These are phyloP conservation scores for Coregonus ussuriensis DNA, from an alignment of 2,797 vertebrate species.

Conservation along the genomic window DNA sequence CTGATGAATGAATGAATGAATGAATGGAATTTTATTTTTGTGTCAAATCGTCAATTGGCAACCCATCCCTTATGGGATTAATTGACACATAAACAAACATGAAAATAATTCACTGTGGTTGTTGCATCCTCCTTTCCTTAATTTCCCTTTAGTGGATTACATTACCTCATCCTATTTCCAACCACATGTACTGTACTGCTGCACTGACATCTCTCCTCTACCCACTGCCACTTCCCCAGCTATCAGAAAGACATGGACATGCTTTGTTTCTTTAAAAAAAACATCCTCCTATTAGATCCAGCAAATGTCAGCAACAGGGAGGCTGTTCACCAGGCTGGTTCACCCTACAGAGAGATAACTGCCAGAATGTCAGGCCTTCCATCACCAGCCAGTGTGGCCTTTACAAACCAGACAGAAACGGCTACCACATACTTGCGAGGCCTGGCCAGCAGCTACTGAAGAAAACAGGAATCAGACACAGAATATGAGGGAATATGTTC, in stretches of 20 bases:
- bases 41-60: no score
- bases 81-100: no score
- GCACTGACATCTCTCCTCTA: constrained; percentile 16
- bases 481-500: constrained; percentile 4
- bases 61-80: no score
- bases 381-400: constrained; percentile 52
- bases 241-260: constrained; percentile 35
- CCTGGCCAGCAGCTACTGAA: constrained; percentile 25
- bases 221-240: constrained; percentile 33
- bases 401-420: constrained; percentile 21
- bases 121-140: no score
- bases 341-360: constrained; percentile 27
- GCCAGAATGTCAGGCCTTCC: constrained; percentile 62
- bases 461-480: constrained; percentile 2
- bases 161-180: not conserved
- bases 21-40: no score
- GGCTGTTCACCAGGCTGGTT: constrained; percentile 35
- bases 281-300: constrained; percentile 13
- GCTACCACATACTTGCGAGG: not conserved
- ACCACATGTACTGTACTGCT: not conserved
- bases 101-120: no score
- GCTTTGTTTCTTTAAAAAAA: not conserved
- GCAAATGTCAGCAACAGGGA: constrained; percentile 54
- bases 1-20: no score
- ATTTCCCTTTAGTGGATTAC: not conserved